Evolutionary conservation across 1,140 invertebrate species (phyloP), one percentile per base, ranked within the genome.

Genomic region (Ceratosolen solmsi): DNA sequence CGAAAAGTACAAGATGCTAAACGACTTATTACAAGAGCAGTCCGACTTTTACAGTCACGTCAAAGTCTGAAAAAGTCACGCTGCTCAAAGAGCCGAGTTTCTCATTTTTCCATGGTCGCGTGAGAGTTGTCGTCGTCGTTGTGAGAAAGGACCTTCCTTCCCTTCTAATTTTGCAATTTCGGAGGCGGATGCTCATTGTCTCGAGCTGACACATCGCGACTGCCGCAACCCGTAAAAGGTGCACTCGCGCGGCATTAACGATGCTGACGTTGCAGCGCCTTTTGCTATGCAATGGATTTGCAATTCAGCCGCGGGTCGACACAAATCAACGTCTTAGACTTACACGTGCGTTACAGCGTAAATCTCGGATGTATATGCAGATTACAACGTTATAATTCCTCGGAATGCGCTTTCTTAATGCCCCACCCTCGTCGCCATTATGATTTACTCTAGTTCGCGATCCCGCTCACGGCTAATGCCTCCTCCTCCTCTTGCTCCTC

Each of bases 241-340:
- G n/a, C 25, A 49, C 25, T 54, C 54, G 4, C 15, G 33, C 0
- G 15, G 51, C 65, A 56, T 71, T 68, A 80, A 73, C 54, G 73
- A 80, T 73, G 46, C 68, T 68, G 63, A 68, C 38, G 30, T 0
- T 17, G 56, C 74, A 7, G 2, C 36, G 36, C 56, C 54, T 58
- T 63, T 38, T n/a, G 27, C 38, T 2, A n/a, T 36, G 71, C 74
- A 51, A 82, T 82, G 70, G 46, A 82, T 82, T 82, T 79, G 70
- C 81, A 82, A 82, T 79, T 79, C 76, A 82, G 81, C 33, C 30
- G 30, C 17, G 27, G 41, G 22, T 65, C 70, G 17, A 54, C 75
- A 79, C 81, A 82, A 79, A 82, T 82, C 76, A 79, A 79, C 70
- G 68, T 82, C 81, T 82, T 68, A 60, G 38, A 82, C 70, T 82